Percentiles rank a stretch among this genome's conserved stretches.
Evolutionary conservation across 2,888 invertebrate genomes (phyloP).

Genomic region (Drosophila demipolita): DNA sequence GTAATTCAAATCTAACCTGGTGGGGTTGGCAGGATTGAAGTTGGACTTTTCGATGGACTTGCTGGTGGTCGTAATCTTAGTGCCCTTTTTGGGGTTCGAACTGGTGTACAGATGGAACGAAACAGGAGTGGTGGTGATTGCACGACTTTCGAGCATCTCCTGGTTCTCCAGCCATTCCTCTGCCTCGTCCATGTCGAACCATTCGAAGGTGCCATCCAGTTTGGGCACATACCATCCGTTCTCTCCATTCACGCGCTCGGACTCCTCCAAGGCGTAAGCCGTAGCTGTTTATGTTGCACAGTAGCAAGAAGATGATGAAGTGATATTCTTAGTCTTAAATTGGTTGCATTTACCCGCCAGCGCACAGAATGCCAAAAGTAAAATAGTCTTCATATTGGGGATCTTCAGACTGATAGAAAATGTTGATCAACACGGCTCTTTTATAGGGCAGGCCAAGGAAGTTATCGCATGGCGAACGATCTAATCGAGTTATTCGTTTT

Average conservation of each 20-base stretch:
- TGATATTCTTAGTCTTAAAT: not conserved
- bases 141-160: constrained; percentile 46
- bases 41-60: constrained; percentile 58
- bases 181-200: constrained; percentile 66
- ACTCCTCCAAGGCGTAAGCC: constrained; percentile 54
- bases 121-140: constrained; percentile 50
- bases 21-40: constrained; percentile 63
- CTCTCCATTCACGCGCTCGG: constrained; percentile 67
- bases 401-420: constrained; percentile 29
- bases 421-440: constrained; percentile 27
- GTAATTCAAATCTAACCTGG: constrained; percentile 41
- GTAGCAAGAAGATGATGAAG: not conserved
- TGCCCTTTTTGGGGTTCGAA: constrained; percentile 61
- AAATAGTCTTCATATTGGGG: constrained; percentile 51
- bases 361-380: constrained; percentile 50
- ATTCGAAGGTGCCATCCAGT: constrained; percentile 60
- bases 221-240: constrained; percentile 76
- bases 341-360: constrained; percentile 33
- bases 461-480: constrained; percentile 11
- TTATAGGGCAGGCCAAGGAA: constrained; percentile 38
- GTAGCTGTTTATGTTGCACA: constrained; percentile 28
- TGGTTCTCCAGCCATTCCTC: constrained; percentile 51
- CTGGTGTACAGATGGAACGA: constrained; percentile 74
- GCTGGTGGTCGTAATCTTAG: constrained; percentile 53
- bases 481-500: constrained; percentile 26